Conservation (phyloP, 2,113 vertebrate genomes). For the Neomonachus schauinslandi region DNA sequence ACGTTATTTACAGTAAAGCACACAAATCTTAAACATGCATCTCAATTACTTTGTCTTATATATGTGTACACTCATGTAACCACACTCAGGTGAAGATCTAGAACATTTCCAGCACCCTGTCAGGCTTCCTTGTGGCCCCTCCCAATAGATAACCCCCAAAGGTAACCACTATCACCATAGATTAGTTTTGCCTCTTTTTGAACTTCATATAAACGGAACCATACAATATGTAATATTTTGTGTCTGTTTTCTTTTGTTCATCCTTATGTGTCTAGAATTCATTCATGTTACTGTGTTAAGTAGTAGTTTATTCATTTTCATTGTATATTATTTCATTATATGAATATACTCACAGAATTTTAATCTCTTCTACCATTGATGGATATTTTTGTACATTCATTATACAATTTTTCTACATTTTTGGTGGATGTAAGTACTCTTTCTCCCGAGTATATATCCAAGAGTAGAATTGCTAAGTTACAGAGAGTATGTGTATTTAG, state of each 20-base stretch:
- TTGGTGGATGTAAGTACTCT: neutral
- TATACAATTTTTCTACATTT: neutral
- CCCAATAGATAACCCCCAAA: neutral
- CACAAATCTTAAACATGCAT: slow-evolving; percentile 1
- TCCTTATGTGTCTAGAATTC: neutral
- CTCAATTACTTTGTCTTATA: neutral
- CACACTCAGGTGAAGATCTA: neutral
- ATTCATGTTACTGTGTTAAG: neutral
- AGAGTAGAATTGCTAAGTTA: neutral
- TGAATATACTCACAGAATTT: neutral
- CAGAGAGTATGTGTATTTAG: neutral
- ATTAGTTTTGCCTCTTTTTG: neutral
- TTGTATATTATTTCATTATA: slow-evolving; percentile 7
- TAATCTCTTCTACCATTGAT: neutral
- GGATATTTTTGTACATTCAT: neutral
- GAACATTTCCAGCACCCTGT: neutral
- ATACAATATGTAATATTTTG: neutral
- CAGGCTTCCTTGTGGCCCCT: neutral
- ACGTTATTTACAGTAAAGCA: neutral
- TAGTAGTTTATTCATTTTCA: neutral
- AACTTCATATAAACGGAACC: neutral
- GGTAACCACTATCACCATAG: neutral
- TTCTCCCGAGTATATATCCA: neutral
- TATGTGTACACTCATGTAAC: neutral
- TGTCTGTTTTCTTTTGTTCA: neutral